phyloP scores from a whole-genome alignment of 2,797 vertebrate genomes.

The Notamacropus eugenii region DNA sequence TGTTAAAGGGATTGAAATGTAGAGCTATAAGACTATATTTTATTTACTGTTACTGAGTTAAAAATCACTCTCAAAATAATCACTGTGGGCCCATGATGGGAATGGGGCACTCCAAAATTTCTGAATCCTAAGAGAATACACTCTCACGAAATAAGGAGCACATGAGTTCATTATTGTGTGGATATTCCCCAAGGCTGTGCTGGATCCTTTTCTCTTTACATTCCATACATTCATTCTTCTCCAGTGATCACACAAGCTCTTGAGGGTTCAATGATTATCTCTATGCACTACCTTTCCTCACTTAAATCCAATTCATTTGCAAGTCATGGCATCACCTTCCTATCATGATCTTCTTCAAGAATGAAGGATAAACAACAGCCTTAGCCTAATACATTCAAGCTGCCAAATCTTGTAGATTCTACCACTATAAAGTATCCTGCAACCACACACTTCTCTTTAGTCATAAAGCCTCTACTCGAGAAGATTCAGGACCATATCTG shows the following conservation, averaged over 20 bases:
- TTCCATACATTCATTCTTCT: background rate
- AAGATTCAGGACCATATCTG: background rate
- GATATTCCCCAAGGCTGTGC: background rate
- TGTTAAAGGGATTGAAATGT: constrained; percentile 11
- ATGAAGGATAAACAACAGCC: too few relatives aligned
- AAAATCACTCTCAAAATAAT: constrained; percentile 16
- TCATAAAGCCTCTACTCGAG: background rate
- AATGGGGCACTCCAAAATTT: background rate
- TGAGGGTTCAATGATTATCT: background rate
- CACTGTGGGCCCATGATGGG: background rate
- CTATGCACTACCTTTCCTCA: too few relatives aligned
- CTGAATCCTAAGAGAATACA: constrained; percentile 13
- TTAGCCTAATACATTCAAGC: background rate
- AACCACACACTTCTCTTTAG: background rate
- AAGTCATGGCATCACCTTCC: too few relatives aligned
- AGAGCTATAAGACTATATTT: constrained; percentile 16
- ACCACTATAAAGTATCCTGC: background rate
- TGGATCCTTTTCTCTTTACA: background rate
- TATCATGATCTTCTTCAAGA: too few relatives aligned
- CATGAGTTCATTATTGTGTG: background rate
- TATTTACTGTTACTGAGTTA: constrained; percentile 36
- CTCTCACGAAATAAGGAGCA: background rate
- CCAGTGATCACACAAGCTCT: background rate
- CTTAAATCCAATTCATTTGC: too few relatives aligned
- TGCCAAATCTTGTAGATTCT: background rate